A percentile compares a stretch with the other conserved stretches of the same genome.
Evolutionary conservation across 2,888 invertebrate species (phyloP).

Genomic region (Phaonia tiefii): DNA sequence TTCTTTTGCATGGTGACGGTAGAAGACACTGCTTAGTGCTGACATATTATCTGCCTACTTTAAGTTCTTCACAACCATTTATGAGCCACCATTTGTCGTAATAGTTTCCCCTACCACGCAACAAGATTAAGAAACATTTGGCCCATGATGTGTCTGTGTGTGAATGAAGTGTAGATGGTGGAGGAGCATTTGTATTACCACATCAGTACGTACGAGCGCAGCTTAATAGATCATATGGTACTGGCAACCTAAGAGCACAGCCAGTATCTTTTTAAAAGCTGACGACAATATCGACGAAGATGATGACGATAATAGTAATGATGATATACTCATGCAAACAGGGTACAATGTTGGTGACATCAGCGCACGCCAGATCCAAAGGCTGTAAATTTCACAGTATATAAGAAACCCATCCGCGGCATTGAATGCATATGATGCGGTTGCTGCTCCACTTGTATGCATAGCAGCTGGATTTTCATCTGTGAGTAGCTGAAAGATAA

Average conservation of each 20-base stretch:
- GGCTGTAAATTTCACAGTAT: neutral
- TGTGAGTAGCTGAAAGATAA: slow-evolving; percentile 78
- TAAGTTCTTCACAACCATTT: slow-evolving; percentile 22
- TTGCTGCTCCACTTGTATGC: slow-evolving; percentile 87
- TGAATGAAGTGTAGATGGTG: too few relatives aligned
- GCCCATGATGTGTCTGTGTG: slow-evolving; percentile 6
- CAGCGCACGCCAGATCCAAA: slow-evolving; percentile 18
- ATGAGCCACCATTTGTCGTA: slow-evolving; percentile 9
- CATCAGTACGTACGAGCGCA: slow-evolving; percentile 45
- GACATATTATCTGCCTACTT: slow-evolving; percentile 47
- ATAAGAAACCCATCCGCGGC: slow-evolving; percentile 28
- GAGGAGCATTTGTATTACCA: slow-evolving; percentile 42
- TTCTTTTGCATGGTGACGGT: neutral
- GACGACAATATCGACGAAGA: neutral
- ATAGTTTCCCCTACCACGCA: neutral
- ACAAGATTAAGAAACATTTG: slow-evolving; percentile 7
- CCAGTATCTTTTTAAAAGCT: too few relatives aligned
- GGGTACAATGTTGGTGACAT: slow-evolving; percentile 4
- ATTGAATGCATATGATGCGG: neutral
- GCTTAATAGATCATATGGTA: slow-evolving; percentile 44
- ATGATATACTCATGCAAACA: slow-evolving; percentile 22
- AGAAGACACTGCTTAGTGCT: slow-evolving; percentile 20
- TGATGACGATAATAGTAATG: slow-evolving; percentile 33
- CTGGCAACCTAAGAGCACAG: slow-evolving; percentile 5
- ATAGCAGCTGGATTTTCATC: slow-evolving; percentile 94